Base-by-base conservation (phyloP, 2,797 vertebrate genomes). In the Smutsia temminckii region DNA sequence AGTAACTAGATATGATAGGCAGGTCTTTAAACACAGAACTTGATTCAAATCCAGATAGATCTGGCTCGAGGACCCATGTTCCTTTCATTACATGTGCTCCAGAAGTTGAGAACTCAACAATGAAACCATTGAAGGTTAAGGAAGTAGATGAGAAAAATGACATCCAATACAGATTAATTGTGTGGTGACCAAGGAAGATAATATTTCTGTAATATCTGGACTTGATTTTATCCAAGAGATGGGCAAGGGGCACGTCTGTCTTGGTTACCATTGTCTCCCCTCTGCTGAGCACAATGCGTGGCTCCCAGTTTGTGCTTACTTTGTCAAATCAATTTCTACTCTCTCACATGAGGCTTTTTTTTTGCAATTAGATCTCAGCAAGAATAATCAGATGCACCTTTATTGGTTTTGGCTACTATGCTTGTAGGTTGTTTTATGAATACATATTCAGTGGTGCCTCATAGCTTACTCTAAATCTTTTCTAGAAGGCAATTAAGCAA, bases 341-440 rank as follows among this genome's bases (percentile, higher is more conserved):
- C 46, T 85, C 32, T 75, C 81, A 74, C 80, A 69, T 42, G 51
- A 92, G 78, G 23, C 64, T 55, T 72, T 75, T 42, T 74, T 95
- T 92, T 95, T 34, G n/a, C 78, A 88, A 40, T 94, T 92, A 94
- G 57, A 86, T 85, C 79, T 88, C 91, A 91, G 85, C 27, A 80
- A 94, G 79, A 89, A 91, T 51, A 42, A 74, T 69, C 68, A 92
- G 89, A 71, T 69, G 46, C 61, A 86, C 74, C 79, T 95, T 95
- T 68, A 93, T 59, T 89, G 93, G 85, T 85, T 94, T 95, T 53
- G 78, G 51, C 86, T 75, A 42, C 74, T 66, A 1, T 66, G 71
- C 83, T 96, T 90, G 42, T 72, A 84, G 84, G 84, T 71, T 91
- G 66, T 77, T 91, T 96, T 78, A 88, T 93, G 95, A 95, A 92